These are phyloP conservation scores for Cataglyphis cursor DNA, from an alignment of 2,888 invertebrate species.

Conservation along the genomic window DNA sequence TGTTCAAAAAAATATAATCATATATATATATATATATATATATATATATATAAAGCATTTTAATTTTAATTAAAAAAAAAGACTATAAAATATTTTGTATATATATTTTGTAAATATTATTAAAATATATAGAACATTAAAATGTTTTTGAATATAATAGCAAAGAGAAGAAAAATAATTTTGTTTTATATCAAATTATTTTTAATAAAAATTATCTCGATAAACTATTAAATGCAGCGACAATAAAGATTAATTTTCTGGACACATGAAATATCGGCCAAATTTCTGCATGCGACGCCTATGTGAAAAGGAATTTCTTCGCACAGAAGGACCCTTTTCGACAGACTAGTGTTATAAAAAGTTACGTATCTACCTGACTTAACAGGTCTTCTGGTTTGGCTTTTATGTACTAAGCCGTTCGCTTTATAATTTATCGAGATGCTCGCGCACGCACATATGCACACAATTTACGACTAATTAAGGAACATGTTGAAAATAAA, in stretches of 20 bases:
- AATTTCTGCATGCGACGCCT: slow-evolving; percentile 36
- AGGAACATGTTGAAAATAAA: not conserved
- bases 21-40: not conserved
- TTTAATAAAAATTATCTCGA: not conserved
- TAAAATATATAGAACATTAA: not conserved
- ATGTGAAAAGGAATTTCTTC: slow-evolving; percentile 50
- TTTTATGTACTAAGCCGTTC: not conserved
- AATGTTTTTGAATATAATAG: not conserved
- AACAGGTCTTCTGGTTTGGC: slow-evolving; percentile 5
- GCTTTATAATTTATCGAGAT: slow-evolving; percentile 7
- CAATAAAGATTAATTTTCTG: not conserved
- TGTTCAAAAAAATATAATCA: not conserved
- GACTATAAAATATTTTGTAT: not conserved
- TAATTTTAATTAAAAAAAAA: not conserved
- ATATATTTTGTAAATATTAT: no score
- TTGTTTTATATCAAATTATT: not conserved
- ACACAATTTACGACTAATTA: not conserved
- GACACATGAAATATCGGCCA: no score
- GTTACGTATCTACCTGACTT: slow-evolving; percentile 41
- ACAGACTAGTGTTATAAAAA: slow-evolving; percentile 22
- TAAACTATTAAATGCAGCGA: not conserved
- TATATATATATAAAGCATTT: not conserved
- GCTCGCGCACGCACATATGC: no score
- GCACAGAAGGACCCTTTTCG: slow-evolving; percentile 25
- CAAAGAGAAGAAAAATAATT: not conserved